phyloP scores from a whole-genome alignment of 2,797 vertebrate species.

The Thaleichthys pacificus region DNA sequence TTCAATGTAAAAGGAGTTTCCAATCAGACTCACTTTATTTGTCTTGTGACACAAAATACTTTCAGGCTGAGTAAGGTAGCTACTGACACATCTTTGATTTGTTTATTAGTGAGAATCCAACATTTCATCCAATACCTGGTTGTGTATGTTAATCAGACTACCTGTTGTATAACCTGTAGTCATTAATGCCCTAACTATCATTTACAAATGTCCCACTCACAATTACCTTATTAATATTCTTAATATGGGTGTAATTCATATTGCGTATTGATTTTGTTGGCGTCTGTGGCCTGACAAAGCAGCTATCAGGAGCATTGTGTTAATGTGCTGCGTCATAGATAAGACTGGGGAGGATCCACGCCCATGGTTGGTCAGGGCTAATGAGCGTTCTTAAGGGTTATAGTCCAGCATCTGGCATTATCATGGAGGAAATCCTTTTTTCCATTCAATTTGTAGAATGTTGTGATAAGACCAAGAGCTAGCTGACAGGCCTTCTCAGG shows the following conservation, averaged over 20 bases:
- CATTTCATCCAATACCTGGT: too few species aligned
- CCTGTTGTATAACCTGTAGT: too few species aligned
- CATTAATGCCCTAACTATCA: not conserved
- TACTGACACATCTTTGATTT: too few species aligned
- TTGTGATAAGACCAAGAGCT: not conserved
- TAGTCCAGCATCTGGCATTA: not conserved
- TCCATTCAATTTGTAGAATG: not conserved
- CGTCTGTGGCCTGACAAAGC: not conserved
- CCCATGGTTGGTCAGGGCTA: not conserved
- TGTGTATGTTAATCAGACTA: too few species aligned
- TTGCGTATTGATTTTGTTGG: not conserved
- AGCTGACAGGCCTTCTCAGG: not conserved
- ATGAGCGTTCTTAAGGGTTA: not conserved
- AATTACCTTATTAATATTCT: not conserved
- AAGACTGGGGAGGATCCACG: not conserved
- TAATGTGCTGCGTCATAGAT: slow-evolving; percentile 29
- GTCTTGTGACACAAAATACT: too few species aligned
- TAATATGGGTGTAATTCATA: not conserved
- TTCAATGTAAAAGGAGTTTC: too few species aligned
- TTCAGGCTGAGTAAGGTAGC: too few species aligned
- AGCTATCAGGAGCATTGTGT: slow-evolving; percentile 25
- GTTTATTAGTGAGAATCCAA: too few species aligned
- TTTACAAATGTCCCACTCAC: too few species aligned
- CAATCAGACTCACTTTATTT: too few species aligned
- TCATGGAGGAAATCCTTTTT: not conserved